Percentiles rank a stretch among this genome's conserved stretches.
Conservation (phyloP, 2,888 invertebrate genomes). For the Drosophila tanythrix region DNA sequence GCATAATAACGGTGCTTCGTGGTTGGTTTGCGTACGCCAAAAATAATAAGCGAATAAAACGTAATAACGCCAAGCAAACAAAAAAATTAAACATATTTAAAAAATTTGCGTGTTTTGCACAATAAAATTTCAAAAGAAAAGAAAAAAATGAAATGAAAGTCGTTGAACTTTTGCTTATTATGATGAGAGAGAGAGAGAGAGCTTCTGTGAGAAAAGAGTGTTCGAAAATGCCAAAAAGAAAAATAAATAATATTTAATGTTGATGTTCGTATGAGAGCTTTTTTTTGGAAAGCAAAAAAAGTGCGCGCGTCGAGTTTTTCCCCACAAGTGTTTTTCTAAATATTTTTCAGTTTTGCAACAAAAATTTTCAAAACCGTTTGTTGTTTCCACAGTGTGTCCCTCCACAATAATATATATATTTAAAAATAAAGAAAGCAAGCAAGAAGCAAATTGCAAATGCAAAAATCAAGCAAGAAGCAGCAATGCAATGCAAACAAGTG, state of each 20-base stretch:
- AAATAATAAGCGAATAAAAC: conserved; percentile 25
- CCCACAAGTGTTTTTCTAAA: conserved; percentile 76
- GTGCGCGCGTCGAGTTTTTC: conserved; percentile 80
- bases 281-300: conserved; percentile 33
- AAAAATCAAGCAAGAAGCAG: conserved; percentile 37
- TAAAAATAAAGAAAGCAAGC: conserved; percentile 29
- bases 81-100: not conserved
- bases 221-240: conserved; percentile 64
- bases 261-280: conserved; percentile 36
- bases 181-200: conserved; percentile 22
- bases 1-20: conserved; percentile 4
- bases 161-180: conserved; percentile 62
- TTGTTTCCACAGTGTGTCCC: conserved; percentile 61
- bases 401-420: conserved; percentile 5
- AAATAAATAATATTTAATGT: conserved; percentile 15
- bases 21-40: conserved; percentile 33
- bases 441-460: conserved; percentile 36
- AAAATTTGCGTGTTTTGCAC: conserved; percentile 41
- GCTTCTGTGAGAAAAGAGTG: conserved; percentile 63
- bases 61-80: conserved; percentile 8
- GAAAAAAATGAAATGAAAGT: conserved; percentile 52
- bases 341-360: conserved; percentile 72
- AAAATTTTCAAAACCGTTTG: conserved; percentile 65
- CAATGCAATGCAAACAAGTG: conserved; percentile 53
- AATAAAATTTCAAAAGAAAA: conserved; percentile 34